Base-by-base conservation (phyloP, 2,113 vertebrate genomes). In the Hemicordylus capensis region DNA sequence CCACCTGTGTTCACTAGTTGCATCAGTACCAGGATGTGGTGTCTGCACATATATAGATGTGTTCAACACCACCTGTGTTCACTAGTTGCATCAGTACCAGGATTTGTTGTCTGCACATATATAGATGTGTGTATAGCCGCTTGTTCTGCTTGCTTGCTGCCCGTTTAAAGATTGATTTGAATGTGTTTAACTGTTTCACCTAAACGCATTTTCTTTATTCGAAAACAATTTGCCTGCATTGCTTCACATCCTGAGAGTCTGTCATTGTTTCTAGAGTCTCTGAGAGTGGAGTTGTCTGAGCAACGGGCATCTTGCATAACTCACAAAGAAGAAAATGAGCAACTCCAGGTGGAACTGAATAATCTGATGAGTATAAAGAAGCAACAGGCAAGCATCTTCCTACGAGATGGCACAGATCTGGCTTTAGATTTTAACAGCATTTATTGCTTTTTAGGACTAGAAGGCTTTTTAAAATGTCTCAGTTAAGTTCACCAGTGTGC, bases 311-410 rank as follows among this genome's bases (percentile, higher is more conserved):
- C 94, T 48, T 98, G 97, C 95, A 96, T 92, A 2, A 90, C 95
- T 89, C 97, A 98, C 87, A 98, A 97, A 97, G 97, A 98, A 94
- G 97, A 98, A 93, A 94, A 97, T 72, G 97, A 97, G 73, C 96
- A 95, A 37, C 96, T 98, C 22, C 97, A 97, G 90, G 93, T 93
- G 1, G 97, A 99, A 89, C 95, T 98, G 69, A 96, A 94, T 74
- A 97, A 95, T 58, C 95, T 96, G 94, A 97, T 95, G 26, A 93
- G 96, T 59, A 92, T 96, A 92, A 97, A 97, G 95, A 97, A 96
- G 76, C 95, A 96, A 70, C 97, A 97, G 96, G 96, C 96, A 87
- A 89, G 61, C 54, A 17, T n/a, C 28, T 75, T 56, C n/a, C n/a
- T n/a, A n/a, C 76, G 84, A 77, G 56, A 51, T 81, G 75, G 24